phyloP scores from a whole-genome alignment of 2,113 vertebrate genomes.

The Gadus macrocephalus region DNA sequence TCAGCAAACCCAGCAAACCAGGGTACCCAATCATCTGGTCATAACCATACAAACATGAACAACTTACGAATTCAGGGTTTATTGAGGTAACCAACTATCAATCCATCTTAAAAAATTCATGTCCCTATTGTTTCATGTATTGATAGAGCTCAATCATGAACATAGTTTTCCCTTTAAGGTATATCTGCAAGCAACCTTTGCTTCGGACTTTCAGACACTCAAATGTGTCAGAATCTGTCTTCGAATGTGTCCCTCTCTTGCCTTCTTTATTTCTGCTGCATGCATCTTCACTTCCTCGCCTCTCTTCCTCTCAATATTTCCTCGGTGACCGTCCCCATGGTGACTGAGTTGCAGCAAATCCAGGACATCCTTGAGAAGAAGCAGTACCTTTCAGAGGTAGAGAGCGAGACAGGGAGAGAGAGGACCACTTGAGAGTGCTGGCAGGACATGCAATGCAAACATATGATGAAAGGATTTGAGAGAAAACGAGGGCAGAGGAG shows the following conservation, averaged over 20 bases:
- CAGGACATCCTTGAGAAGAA: conserved; percentile 73
- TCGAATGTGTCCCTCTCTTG: neutral
- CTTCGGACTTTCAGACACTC: neutral
- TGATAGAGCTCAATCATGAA: too few relatives aligned
- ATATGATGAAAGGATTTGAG: neutral
- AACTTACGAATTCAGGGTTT: too few relatives aligned
- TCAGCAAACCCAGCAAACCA: too few relatives aligned
- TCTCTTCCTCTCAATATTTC: conserved; percentile 55
- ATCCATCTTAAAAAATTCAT: too few relatives aligned
- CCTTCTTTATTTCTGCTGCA: neutral
- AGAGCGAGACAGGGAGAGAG: conserved; percentile 29
- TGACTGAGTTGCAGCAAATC: conserved; percentile 60
- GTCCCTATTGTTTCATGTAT: too few relatives aligned
- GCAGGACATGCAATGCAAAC: conserved; percentile 12
- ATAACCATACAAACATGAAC: too few relatives aligned
- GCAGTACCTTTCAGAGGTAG: conserved; percentile 60
- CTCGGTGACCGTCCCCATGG: conserved; percentile 70
- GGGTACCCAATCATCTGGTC: too few relatives aligned
- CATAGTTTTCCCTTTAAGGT: too few relatives aligned
- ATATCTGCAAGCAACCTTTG: too few relatives aligned
- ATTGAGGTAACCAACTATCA: too few relatives aligned
- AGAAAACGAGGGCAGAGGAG: neutral
- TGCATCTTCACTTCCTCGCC: neutral
- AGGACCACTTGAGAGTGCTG: conserved; percentile 17
- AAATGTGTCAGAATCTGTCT: neutral